Percentiles rank a stretch among this genome's conserved stretches.
Conservation (phyloP, 2,113 vertebrate species). For the Dasyornis broadbenti region DNA sequence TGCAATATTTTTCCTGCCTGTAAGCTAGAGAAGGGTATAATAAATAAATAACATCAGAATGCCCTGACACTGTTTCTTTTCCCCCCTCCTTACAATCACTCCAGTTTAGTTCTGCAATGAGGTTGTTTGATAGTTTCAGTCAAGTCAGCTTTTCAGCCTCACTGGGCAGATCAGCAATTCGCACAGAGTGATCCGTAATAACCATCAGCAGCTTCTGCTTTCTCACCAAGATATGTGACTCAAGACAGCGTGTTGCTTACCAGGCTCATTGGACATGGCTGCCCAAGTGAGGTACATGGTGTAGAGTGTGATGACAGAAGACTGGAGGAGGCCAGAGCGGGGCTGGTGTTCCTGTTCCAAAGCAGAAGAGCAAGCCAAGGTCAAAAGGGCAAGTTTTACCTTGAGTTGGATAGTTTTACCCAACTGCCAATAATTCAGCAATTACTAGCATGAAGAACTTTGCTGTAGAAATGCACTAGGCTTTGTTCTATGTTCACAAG, state of each 20-base stretch:
- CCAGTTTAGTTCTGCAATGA: not conserved
- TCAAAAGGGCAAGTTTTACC: not conserved
- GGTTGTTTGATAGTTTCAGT: not conserved
- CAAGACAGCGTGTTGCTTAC: conserved; percentile 64
- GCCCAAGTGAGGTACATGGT: conserved; percentile 95
- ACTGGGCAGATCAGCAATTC: not conserved
- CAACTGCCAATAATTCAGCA: not conserved
- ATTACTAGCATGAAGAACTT: not conserved
- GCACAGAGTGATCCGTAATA: not conserved
- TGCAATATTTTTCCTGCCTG: not conserved
- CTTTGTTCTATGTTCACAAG: not conserved
- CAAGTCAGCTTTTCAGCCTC: not conserved
- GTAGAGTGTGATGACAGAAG: conserved; percentile 90
- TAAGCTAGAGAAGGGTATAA: not conserved
- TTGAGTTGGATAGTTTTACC: not conserved
- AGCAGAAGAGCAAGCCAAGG: not conserved
- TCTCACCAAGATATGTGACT: not conserved
- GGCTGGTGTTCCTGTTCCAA: conserved; percentile 80
- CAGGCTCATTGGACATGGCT: conserved; percentile 91
- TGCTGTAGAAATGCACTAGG: not conserved
- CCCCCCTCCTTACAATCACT: not conserved
- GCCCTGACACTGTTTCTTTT: not conserved
- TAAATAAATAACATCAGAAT: not conserved
- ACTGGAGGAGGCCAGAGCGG: conserved; percentile 90
- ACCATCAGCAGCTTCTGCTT: not conserved